Base-by-base conservation (phyloP, 1,140 invertebrate genomes). In the Bactericera cockerelli region DNA sequence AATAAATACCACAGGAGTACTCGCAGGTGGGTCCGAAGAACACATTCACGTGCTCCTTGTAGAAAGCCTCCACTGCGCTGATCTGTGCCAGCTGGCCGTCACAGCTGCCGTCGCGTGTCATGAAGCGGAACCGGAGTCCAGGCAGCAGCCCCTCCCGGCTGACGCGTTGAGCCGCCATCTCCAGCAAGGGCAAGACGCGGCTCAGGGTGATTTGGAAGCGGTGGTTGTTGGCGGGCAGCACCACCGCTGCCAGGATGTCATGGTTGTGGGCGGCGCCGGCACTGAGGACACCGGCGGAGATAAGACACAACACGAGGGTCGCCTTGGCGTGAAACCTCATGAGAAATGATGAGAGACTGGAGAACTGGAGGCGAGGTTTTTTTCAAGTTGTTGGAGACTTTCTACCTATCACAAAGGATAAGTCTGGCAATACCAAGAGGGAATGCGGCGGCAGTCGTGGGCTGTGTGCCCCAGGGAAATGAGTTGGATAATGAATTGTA, bases 11-110 rank as follows among this genome's bases (percentile, higher is more conserved):
- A 33, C 85, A 69, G 24, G 81, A 77, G 69, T 84, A 87, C 66
- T 87, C 84, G 65, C 84, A 87, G 1, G 79, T 76, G 1, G 83
- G 83, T 11, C 84, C 85, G 57, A 87, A 79, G 59, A 86, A 81
- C 1, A 86, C 76, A 64, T 86, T 81, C 0, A 82, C 78, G 19
- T 49, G 42, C 19, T 49, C n/a, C 19, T 19, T 19, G 19, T 49
- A 49, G 19, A 10, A 22, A 8, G 42, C 42, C 42, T 49, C 42
- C n/a, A 49, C 42, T 8, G 42, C 42, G 42, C 19, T 49, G n/a
- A 49, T 49, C 22, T 49, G n/a, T 6, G 42, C 42, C n/a, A 49
- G 22, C 42, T 49, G 42, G 19, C 19, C 42, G 19, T 49, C 19
- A n/a, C 42, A 49, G 22, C 22, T 16, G 6, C 42, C 42, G 19